Percentiles rank a stretch among this genome's conserved stretches.
Evolutionary conservation across 1,140 invertebrate species (phyloP).

Genomic region (Lineus longissimus): DNA sequence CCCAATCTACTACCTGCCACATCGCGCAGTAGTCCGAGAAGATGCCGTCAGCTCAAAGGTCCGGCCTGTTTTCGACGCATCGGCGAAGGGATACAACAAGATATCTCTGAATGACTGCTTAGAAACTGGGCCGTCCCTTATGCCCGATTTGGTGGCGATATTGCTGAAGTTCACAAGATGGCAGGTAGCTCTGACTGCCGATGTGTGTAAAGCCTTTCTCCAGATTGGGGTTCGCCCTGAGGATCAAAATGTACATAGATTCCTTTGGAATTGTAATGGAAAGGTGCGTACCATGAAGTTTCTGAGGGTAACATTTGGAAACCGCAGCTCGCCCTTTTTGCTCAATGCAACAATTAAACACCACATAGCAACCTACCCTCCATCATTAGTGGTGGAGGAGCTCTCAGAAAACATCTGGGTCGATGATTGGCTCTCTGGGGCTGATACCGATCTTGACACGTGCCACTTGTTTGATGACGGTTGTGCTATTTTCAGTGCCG

Average conservation of each 20-base stretch:
- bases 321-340: constrained; percentile 10
- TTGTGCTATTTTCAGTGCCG: background rate
- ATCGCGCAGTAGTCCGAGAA: constrained; percentile 45
- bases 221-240: constrained; percentile 10
- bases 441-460: constrained; percentile 36
- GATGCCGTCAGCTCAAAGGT: constrained; percentile 39
- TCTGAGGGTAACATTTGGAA: constrained; percentile 14
- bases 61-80: constrained; percentile 49
- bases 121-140: constrained; percentile 20
- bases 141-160: constrained; percentile 10
- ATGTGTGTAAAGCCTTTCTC: constrained; percentile 14
- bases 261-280: constrained; percentile 6
- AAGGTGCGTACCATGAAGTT: background rate
- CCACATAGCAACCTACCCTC: constrained; percentile 33
- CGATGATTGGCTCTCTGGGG: constrained; percentile 53
- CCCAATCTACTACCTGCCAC: constrained; percentile 49
- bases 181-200: constrained; percentile 6
- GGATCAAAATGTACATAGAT: constrained; percentile 10
- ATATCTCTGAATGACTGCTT: constrained; percentile 46
- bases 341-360: constrained; percentile 11
- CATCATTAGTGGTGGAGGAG: constrained; percentile 22
- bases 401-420: constrained; percentile 51
- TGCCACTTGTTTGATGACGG: constrained; percentile 17
- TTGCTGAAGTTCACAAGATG: constrained; percentile 7
- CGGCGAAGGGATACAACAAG: constrained; percentile 25